Evolutionary conservation across 2,888 invertebrate genomes (phyloP), one percentile per base, ranked within the genome.

Genomic region (Melanotus villosus): DNA sequence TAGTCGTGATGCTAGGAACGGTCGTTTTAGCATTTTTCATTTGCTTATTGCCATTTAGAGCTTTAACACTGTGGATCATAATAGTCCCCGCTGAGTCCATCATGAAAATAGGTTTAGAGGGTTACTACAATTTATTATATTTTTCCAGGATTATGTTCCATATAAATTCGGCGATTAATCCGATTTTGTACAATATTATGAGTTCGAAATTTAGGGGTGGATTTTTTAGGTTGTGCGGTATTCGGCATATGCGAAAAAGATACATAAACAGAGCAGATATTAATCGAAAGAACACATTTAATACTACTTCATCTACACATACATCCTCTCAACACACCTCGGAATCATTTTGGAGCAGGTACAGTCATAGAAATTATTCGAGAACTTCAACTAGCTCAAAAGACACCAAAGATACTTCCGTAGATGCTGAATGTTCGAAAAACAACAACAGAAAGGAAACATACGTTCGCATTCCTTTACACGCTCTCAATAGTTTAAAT

Each of bases 1-100:
- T 96, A 21, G 94, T 96, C 38, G 86, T 95, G 59, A 96, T 96
- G 96, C 85, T 97, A 30, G 94, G 93, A 5, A 93, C 95, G 0
- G 96, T 97, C 0, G 96, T 97, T 0, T 83, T 95, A 23, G 94
- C 95, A 56, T 98, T 97, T 85, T 97, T 98, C 84, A 85, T 96
- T 59, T 97, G 96, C 80, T 88, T 97, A 43, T 85, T 97, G 68
- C 97, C 97, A 0, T 96, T 97, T 83, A 90, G 95, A 72, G 93
- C 96, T 1, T 88, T 97, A 45, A 95, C 93, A 0, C 85, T 97
- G 47, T 96, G 95, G 94, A 92, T 95, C 68, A 93, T 97, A 63
- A 88, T 93, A 67, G 92, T 91, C 47, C 92, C 93, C 26, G 87
- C 90, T 0, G 91, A 92, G 79, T 82, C 85, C 1, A 84, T 88